These are phyloP conservation scores for Streblospio benedicti DNA, from an alignment of 1,140 invertebrate genomes.

Conservation along the genomic window DNA sequence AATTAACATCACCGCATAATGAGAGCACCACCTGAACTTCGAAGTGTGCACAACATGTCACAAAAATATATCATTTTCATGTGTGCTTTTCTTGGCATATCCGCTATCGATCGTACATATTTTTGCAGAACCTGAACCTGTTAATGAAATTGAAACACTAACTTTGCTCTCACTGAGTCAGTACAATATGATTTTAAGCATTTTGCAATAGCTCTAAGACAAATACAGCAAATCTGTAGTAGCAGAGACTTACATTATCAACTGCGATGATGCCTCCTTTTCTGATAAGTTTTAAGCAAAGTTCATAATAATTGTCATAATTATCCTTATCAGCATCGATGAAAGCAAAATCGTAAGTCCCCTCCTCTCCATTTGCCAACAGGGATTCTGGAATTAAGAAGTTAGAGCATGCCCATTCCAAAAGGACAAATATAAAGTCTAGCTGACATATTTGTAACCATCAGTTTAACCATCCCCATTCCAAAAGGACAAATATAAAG, in stretches of 20 bases:
- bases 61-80: neutral
- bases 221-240: neutral
- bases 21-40: too few species aligned
- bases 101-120: neutral
- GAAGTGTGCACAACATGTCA: neutral
- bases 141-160: neutral
- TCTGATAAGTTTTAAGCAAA: slow-evolving; percentile 38
- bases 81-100: neutral
- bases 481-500: too few species aligned
- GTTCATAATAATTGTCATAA: slow-evolving; percentile 47
- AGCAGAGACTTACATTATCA: slow-evolving; percentile 44
- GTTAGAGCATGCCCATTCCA: too few species aligned
- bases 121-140: neutral
- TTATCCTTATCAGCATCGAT: slow-evolving; percentile 49
- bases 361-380: slow-evolving; percentile 36
- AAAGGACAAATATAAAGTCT: too few species aligned
- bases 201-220: neutral
- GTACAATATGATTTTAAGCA: neutral
- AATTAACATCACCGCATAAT: too few species aligned
- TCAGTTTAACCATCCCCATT: too few species aligned
- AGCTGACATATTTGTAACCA: too few species aligned
- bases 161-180: neutral
- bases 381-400: slow-evolving; percentile 37
- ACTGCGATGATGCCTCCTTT: slow-evolving; percentile 47
- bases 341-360: slow-evolving; percentile 50